A percentile compares a stretch with the other conserved stretches of the same genome.
These are phyloP conservation scores for Lepidurus arcticus DNA, from an alignment of 1,140 invertebrate genomes.

Conservation along the genomic window DNA sequence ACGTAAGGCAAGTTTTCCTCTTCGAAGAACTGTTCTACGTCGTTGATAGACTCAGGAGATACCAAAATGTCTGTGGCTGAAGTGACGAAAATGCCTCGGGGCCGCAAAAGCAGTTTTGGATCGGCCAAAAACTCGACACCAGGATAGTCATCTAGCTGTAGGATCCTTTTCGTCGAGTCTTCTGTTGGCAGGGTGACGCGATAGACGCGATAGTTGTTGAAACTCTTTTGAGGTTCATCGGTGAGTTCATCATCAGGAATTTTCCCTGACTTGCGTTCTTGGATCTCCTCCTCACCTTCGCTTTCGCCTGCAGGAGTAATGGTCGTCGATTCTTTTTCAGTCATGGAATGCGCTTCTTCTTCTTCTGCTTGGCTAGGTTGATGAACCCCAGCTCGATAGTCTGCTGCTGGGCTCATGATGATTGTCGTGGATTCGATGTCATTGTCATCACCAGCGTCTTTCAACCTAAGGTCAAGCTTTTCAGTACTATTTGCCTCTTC, in stretches of 20 bases:
- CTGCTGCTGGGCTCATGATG: neutral
- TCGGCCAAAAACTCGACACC: slow-evolving; percentile 34
- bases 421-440: neutral
- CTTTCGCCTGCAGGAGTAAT: neutral
- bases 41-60: slow-evolving; percentile 25
- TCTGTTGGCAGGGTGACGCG: slow-evolving; percentile 32
- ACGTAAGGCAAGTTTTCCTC: slow-evolving; percentile 46
- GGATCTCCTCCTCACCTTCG: neutral
- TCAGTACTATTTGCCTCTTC: neutral
- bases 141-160: slow-evolving; percentile 29
- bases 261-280: neutral
- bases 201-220: slow-evolving; percentile 30
- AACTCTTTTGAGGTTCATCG: neutral
- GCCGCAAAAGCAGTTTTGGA: slow-evolving; percentile 27
- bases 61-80: slow-evolving; percentile 23
- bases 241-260: neutral
- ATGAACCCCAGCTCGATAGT: neutral
- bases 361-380: neutral
- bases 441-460: neutral
- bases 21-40: slow-evolving; percentile 26
- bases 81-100: slow-evolving; percentile 30
- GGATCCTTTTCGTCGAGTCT: slow-evolving; percentile 26
- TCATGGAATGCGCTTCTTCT: neutral
- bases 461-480: neutral
- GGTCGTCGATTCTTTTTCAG: neutral